These are phyloP conservation scores for Catalaphyllia jardinei DNA, from an alignment of 64 coral and sea anemone species.

Conservation along the genomic window DNA sequence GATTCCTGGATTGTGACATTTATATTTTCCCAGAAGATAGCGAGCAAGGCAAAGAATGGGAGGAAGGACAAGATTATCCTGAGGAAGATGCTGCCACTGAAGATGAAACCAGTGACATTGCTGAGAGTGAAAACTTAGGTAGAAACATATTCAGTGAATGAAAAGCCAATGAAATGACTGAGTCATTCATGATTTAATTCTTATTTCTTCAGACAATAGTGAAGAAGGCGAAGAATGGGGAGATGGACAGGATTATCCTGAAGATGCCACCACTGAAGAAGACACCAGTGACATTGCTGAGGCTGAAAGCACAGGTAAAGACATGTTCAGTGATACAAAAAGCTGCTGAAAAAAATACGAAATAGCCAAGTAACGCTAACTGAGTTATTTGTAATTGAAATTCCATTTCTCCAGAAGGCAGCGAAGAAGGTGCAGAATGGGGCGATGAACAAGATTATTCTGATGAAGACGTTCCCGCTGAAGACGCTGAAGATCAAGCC, in stretches of 20 bases:
- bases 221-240: not conserved
- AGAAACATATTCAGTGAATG: not conserved
- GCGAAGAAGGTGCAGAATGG: not conserved
- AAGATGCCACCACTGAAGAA: not conserved
- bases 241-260: not conserved
- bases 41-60: not conserved
- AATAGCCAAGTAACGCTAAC: too few species aligned
- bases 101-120: not conserved
- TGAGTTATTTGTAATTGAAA: not conserved
- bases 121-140: not conserved
- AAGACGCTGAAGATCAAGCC: not conserved
- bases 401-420: not conserved
- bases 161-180: too few species aligned
- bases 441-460: not conserved
- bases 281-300: not conserved
- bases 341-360: not conserved
- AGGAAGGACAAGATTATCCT: not conserved
- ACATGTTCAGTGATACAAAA: not conserved
- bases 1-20: not conserved
- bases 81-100: not conserved
- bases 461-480: not conserved
- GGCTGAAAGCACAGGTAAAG: not conserved
- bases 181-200: not conserved
- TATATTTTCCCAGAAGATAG: not conserved
- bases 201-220: not conserved